Evolutionary conservation across 2,113 vertebrate genomes (phyloP), one percentile per base, ranked within the genome.

Genomic region (Phainopepla nitens): DNA sequence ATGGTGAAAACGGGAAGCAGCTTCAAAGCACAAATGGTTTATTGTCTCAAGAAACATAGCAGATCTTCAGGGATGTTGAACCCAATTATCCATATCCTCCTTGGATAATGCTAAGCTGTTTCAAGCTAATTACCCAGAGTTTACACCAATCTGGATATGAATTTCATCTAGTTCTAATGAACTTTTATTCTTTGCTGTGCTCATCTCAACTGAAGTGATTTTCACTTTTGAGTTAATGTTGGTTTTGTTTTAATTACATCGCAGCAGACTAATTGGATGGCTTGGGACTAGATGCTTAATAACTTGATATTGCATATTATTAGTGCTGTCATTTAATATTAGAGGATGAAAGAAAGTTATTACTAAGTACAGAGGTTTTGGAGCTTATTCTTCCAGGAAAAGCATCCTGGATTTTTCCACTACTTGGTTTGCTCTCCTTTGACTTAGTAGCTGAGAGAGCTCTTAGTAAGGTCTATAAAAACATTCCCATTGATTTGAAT

Each of bases 81-180:
- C 93, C 92, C 95, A 97, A 97, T 97, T 97, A 97, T 80, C 95
- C 84, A 69, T 97, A 96, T 94, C 89, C 96, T 96, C 96, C 81
- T 96, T 94, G 93, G 96, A 72, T 96, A 97, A 94, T 91, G 81
- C 94, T 93, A 96, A 91, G 90, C 92, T 97, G 96, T 96, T 97
- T 89, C 87, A 73, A 94, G 95, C 95, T 97, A 97, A 97, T 97
- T 97, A 96, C 66, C 54, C 86, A 82, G 96, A 96, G 89, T 95
- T 97, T 96, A 93, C 94, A 86, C 92, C 95, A 97, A 81, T 96
- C 87, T 96, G 94, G 95, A 68, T 96, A 92, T 91, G 85, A 93
- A 96, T 97, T 96, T 97, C 76, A 64, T 85, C 87, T 86, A 58
- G 57, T 94, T 94, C 76, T 96, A 96, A 97, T 95, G 87, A 94